Base-by-base conservation (phyloP, 2,888 invertebrate species). In the Aromia moschata region DNA sequence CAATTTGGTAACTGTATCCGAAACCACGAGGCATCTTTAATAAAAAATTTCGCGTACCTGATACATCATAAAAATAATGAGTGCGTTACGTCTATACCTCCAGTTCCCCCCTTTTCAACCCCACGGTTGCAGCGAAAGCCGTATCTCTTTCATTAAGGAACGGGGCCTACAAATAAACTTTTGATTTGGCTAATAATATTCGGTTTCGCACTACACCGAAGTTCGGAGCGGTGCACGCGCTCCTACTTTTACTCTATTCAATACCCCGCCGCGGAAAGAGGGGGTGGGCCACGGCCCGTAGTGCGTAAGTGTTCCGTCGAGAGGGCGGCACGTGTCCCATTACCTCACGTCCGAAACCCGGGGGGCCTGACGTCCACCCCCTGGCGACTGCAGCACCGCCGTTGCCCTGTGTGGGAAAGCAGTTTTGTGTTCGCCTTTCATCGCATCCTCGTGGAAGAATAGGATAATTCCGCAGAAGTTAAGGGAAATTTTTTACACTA, bases 71-170 rank as follows among this genome's bases (percentile, higher is more conserved):
- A 43, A 45, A 9, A 31, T 45, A 45, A 31, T 45, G 25, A 25
- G 25, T 5, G 30, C 14, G 4, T n/a, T 16, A 12, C 20, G 44
- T 45, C 10, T 25, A 45, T 45, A 45, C 30, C 25, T 31, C 2
- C 30, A 14, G 10, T 9, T 9, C n/a, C 31, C 10, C 7, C n/a
- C 31, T 14, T 15, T 43, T 45, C 25, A 20, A 20, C 10, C 18
- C 73, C 84, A 94, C 12, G n/a, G n/a, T n/a, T 93, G 93, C 52
- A 93, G 93, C 79, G 93, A 94, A 77, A 93, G 94, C 78, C 94
- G 94, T 77, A 90, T 92, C 64, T 89, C 93, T 64, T 94, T 94
- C 77, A 85, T 94, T 38, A 82, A 36, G 9, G 36, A 9, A 46
- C 45, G 33, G 36, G 31, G 31, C 10, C 3, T 30, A 18, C 55